These are phyloP conservation scores for Molossus alvarezi DNA, from an alignment of 2,797 vertebrate species.

Conservation along the genomic window DNA sequence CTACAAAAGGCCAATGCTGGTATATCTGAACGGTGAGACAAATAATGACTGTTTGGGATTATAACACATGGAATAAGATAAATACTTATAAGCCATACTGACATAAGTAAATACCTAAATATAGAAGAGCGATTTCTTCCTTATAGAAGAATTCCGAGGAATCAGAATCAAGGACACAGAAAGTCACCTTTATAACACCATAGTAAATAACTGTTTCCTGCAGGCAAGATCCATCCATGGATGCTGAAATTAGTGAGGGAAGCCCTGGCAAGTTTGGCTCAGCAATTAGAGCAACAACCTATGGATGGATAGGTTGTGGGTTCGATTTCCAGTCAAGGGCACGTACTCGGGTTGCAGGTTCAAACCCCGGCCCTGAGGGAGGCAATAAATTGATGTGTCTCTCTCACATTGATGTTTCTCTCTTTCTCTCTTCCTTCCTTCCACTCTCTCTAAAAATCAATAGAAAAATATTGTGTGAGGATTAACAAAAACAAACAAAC, in stretches of 20 bases:
- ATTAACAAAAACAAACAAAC: too few species aligned
- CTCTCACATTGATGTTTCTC: too few species aligned
- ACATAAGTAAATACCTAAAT: slow-evolving; percentile 23
- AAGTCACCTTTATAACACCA: slow-evolving; percentile 27
- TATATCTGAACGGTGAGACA: not conserved
- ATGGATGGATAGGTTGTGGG: too few species aligned
- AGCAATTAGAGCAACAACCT: too few species aligned
- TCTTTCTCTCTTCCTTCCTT: too few species aligned
- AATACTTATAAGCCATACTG: not conserved
- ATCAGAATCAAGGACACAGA: slow-evolving; percentile 59
- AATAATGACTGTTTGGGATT: slow-evolving; percentile 45
- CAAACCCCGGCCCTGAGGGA: too few species aligned
- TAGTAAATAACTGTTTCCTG: not conserved
- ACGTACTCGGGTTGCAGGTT: too few species aligned
- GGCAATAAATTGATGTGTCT: too few species aligned
- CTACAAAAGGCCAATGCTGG: not conserved
- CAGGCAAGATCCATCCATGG: not conserved
- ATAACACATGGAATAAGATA: slow-evolving; percentile 1
- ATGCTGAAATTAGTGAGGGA: slow-evolving; percentile 30
- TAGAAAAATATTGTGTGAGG: too few species aligned
- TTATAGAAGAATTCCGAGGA: slow-evolving; percentile 56
- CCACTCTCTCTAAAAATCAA: too few species aligned
- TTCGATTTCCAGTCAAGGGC: too few species aligned
- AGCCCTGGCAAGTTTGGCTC: not conserved
- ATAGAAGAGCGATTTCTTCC: not conserved